A percentile compares a stretch with the other conserved stretches of the same genome.
These are phyloP conservation scores for Caerostris darwini DNA, from an alignment of 1,140 invertebrate species.

Conservation along the genomic window DNA sequence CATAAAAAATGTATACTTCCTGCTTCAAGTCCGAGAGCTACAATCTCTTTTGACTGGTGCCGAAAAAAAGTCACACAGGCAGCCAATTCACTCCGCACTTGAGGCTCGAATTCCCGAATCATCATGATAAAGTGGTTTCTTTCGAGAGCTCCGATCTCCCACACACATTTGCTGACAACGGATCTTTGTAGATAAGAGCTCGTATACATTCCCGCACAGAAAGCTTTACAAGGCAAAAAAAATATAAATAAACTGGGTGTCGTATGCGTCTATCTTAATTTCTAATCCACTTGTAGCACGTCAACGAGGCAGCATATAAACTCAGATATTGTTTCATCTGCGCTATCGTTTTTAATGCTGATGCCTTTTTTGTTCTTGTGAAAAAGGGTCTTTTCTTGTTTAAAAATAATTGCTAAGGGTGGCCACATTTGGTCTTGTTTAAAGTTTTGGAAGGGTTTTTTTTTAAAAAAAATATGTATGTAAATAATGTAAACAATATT, in stretches of 20 bases:
- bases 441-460: too few relatives aligned
- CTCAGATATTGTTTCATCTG: background rate
- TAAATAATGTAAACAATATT: too few relatives aligned
- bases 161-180: background rate
- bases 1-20: too few relatives aligned
- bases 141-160: background rate
- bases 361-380: background rate
- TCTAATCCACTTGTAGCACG: background rate
- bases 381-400: background rate
- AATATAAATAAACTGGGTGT: background rate
- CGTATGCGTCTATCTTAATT: background rate
- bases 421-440: too few relatives aligned
- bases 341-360: background rate
- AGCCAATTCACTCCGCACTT: background rate
- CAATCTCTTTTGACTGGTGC: too few relatives aligned
- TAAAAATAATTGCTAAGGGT: background rate
- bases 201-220: background rate
- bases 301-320: background rate
- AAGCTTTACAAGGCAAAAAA: background rate
- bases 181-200: constrained; percentile 4
- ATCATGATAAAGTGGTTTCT: background rate
- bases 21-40: too few relatives aligned
- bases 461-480: too few relatives aligned
- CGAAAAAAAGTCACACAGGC: too few relatives aligned
- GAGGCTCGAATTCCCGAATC: background rate